Evolutionary conservation across 53 echinoderm and acorn worm genomes (phyloP), one percentile per base, ranked within the genome.

Genomic region (Pentamera pediparva): DNA sequence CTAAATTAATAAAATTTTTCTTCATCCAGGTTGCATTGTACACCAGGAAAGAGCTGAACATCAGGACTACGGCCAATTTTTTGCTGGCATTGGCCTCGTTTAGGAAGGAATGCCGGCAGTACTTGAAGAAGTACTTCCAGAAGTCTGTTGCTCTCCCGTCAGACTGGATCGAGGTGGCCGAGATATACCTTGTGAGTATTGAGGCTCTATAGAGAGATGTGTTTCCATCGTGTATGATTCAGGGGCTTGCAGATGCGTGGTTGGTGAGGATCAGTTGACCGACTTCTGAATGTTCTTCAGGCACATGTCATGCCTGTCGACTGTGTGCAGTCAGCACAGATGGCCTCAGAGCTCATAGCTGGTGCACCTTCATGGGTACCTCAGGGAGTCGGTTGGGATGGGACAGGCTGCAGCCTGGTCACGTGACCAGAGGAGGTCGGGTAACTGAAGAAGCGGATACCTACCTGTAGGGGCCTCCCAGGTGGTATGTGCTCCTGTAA

Each of bases 131-230:
- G 74, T 96, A 96, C 58, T 96, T 80, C 78, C 85, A 83, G 21
- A 35, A 39, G 22, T 69, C 83, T 32, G 48, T 96, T 15, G 77
- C 60, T 13, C 73, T 91, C 69, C 95, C 91, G 0, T 96, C 98
- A 27, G 98, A 91, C 59, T 96, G 98, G 91, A 86, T 89, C 49
- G 80, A 80, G 54, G 79, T 96, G 1, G 91, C 98, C 22, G 98
- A 96, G 48, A 58, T 91, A 3, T 96, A 96, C 63, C 86, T 85
- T 65, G 98, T 96, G 78, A 61, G 85, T 40, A 50, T 5, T 37
- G n/a, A 37, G 4, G 51, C 51, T 43, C 47, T 50, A 24, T 4
- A 4, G 2, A 50, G 19, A 50, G 12, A 6, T 20, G 39, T 65
- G n/a, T n/a, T n/a, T n/a, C n/a, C n/a, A n/a, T n/a, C n/a, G n/a